Evolutionary conservation across 2,113 vertebrate genomes (phyloP).

Genomic region (Hippotragus niger): DNA sequence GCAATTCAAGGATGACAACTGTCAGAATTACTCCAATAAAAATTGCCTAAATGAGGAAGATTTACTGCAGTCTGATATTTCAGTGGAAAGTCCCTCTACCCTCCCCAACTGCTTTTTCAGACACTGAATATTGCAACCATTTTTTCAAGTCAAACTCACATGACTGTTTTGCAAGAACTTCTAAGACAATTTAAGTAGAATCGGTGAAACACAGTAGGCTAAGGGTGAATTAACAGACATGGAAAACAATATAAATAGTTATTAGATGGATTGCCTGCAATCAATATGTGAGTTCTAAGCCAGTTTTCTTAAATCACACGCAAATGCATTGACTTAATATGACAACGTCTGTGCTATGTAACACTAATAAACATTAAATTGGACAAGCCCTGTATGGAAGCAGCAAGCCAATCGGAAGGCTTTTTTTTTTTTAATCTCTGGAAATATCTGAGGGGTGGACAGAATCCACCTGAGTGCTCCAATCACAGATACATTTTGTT

Average conservation of each 20-base stretch:
- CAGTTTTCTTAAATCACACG: constrained; percentile 82
- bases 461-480: constrained; percentile 79
- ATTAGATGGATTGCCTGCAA: constrained; percentile 72
- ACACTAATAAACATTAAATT: constrained; percentile 86
- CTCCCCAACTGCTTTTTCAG: constrained; percentile 64
- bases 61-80: constrained; percentile 89
- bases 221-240: constrained; percentile 69
- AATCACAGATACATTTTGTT: constrained; percentile 82
- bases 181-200: constrained; percentile 66
- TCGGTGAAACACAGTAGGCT: constrained; percentile 33
- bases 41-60: constrained; percentile 94
- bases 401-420: constrained; percentile 76
- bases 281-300: constrained; percentile 78
- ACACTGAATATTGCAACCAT: constrained; percentile 67
- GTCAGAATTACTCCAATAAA: constrained; percentile 95
- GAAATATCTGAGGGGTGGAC: constrained; percentile 76
- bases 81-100: constrained; percentile 71
- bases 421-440: constrained; percentile 22
- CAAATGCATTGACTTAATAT: constrained; percentile 80
- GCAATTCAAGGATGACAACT: constrained; percentile 95
- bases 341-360: constrained; percentile 79
- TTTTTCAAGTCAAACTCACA: constrained; percentile 71
- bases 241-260: constrained; percentile 67
- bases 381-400: constrained; percentile 74
- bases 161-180: constrained; percentile 66